phyloP scores from a whole-genome alignment of 2,797 vertebrate species.

The Esox masquinongy region DNA sequence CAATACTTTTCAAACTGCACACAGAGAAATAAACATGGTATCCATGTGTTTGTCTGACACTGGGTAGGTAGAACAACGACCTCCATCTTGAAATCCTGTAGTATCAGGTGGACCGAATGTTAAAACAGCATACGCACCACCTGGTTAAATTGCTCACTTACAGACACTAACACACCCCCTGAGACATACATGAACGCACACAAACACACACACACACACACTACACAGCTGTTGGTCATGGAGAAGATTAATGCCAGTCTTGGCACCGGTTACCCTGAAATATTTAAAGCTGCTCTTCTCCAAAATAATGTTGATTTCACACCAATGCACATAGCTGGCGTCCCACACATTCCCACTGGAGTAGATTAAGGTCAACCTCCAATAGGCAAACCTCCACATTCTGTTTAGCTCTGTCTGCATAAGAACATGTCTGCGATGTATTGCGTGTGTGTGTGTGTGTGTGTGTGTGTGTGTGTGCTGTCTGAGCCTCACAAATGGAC shows the following conservation, averaged over 20 bases:
- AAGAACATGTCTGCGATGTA: slow-evolving; percentile 22
- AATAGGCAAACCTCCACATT: slow-evolving; percentile 17
- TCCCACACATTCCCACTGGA: slow-evolving; percentile 33
- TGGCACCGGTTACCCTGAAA: slow-evolving; percentile 42
- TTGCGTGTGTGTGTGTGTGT: slow-evolving; percentile 8
- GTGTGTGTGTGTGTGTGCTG: slow-evolving; percentile 8
- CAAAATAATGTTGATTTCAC: slow-evolving; percentile 50
- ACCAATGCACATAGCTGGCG: slow-evolving; percentile 33
- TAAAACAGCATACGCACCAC: slow-evolving; percentile 62
- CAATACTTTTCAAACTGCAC: too few relatives aligned
- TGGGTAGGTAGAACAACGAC: neutral
- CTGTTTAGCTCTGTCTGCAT: slow-evolving; percentile 30
- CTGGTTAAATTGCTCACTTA: slow-evolving; percentile 64
- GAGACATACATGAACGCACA: slow-evolving; percentile 15
- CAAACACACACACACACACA: slow-evolving; percentile 12
- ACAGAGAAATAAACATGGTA: too few relatives aligned
- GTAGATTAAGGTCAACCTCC: slow-evolving; percentile 18
- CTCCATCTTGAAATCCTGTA: slow-evolving; percentile 7
- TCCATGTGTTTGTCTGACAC: neutral
- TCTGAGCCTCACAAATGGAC: slow-evolving; percentile 38
- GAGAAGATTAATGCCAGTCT: slow-evolving; percentile 48
- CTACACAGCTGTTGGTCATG: slow-evolving; percentile 58
- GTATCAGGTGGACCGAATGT: slow-evolving; percentile 59
- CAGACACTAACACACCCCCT: slow-evolving; percentile 24
- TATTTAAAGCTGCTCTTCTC: slow-evolving; percentile 42